These are phyloP conservation scores for Meriones psammophilus DNA, from an alignment of 2,797 vertebrate species.

Conservation along the genomic window DNA sequence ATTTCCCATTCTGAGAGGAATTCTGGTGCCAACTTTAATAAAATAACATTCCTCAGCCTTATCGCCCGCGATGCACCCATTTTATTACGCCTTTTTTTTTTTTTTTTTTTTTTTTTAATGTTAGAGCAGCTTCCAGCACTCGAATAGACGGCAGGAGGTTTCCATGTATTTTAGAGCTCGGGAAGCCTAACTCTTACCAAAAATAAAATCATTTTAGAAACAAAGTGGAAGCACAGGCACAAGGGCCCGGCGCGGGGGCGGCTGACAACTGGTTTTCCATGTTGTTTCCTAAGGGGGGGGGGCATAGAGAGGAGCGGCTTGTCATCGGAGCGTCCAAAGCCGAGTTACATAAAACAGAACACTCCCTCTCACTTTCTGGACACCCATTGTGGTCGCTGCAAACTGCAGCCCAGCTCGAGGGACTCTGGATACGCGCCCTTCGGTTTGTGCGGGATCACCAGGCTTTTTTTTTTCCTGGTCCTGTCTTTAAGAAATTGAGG, in stretches of 20 bases:
- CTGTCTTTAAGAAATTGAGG: slow-evolving; percentile 49
- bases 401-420: slow-evolving; percentile 60
- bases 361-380: slow-evolving; percentile 57
- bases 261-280: slow-evolving; percentile 77
- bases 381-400: slow-evolving; percentile 9
- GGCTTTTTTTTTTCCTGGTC: slow-evolving; percentile 43
- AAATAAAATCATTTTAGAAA: slow-evolving; percentile 68
- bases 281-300: slow-evolving; percentile 56
- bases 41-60: slow-evolving; percentile 30
- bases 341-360: slow-evolving; percentile 56
- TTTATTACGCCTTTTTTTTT: neutral
- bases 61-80: neutral
- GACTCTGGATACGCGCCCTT: slow-evolving; percentile 63
- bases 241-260: neutral
- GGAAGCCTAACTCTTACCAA: slow-evolving; percentile 61
- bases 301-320: slow-evolving; percentile 51
- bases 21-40: slow-evolving; percentile 53
- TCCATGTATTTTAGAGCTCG: slow-evolving; percentile 22
- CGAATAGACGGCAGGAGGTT: slow-evolving; percentile 36
- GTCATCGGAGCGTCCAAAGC: slow-evolving; percentile 14
- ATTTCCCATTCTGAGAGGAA: slow-evolving; percentile 59
- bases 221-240: slow-evolving; percentile 60
- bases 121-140: neutral
- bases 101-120: neutral
- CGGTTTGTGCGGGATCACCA: neutral